Evolutionary conservation across 2,113 vertebrate genomes (phyloP), one percentile per base, ranked within the genome.

Genomic region (Rallus limicola): DNA sequence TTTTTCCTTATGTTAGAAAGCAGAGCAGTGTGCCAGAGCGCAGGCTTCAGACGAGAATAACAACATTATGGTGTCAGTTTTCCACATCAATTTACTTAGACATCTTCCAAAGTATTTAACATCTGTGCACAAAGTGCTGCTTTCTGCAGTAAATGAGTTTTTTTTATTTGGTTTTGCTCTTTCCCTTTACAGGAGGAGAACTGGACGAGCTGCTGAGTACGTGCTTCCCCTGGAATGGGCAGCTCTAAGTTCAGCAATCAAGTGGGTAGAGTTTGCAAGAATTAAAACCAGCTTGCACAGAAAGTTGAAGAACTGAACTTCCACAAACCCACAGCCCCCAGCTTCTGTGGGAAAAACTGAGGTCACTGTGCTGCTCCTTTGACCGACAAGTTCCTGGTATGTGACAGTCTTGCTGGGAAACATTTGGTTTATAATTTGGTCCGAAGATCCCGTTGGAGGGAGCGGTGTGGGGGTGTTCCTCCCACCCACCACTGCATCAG

Each of bases 391-490:
- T 13, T 92, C 68, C 77, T 10, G 80, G 38, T 9, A 12, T 2
- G 16, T 13, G 42, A 21, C 34, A 50, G 53, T 2, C 88, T 68
- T 70, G 23, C 58, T 68, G 78, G 69, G 90, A 58, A 72, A 10
- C 0, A 5, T 9, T 60, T 9, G 3, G 82, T 7, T 40, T 59
- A 65, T 34, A 3, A 5, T 34, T 40, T 6, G 71, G 36, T 18
- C 6, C 0, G 7, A 20, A 4, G n/a, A 2, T 48, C 0, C 25
- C 14, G 2, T 2, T 0, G 1, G 72, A 56, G 63, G 56, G 6
- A 28, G 88, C 38, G 38, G 65, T 31, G 68, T 40, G 53, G 55
- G 82, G 77, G 5, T 33, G 81, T 62, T 69, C 62, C 28, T 72
- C 59, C 67, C 60, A 48, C 78, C 76, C 0, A 0, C 3, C 14